Evolutionary conservation across 2,113 vertebrate genomes (phyloP), one percentile per base, ranked within the genome.

Genomic region (Scytalopus superciliaris): DNA sequence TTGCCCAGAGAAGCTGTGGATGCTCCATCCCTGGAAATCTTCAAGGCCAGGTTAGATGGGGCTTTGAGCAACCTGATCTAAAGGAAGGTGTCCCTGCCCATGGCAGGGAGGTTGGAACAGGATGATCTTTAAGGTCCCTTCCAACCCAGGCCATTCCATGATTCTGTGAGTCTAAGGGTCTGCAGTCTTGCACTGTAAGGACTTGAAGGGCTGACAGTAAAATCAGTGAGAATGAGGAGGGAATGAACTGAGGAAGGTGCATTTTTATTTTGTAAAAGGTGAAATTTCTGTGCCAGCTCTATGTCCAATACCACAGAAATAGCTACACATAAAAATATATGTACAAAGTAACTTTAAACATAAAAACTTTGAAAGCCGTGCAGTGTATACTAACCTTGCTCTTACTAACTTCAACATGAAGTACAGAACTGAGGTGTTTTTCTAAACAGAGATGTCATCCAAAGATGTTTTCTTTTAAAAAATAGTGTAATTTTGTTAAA

Each of bases 151-250:
- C n/a, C 62, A 55, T 55, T 76, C 30, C 9, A 12, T 30, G n/a
- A 22, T 40, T 83, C 47, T 76, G 14, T 62, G 28, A 22, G 39
- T 62, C 40, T 62, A 49, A 69, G 30, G 7, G 16, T 63, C 68
- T 81, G 64, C 35, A 90, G 40, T 56, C 57, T 67, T 37, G 81
- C 19, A 31, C 40, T 74, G 28, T 30, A 53, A 69, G 37, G 49
- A 50, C 19, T 37, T 31, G 53, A 73, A 15, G 44, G 50, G 16
- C 73, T 77, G 72, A 39, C 24, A 63, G 33, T 7, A 28, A 1
- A 23, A 13, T 8, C 2, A 10, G 25, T 0, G 3, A 5, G 19
- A 75, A 67, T 3, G 10, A 37, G 35, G n/a, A 53, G 22, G 28
- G 31, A 78, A 63, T 7, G 25, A 63, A 74, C 15, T 12, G 30